Conservation (phyloP, 1,140 invertebrate genomes). For the Medauroidea extradentata region DNA sequence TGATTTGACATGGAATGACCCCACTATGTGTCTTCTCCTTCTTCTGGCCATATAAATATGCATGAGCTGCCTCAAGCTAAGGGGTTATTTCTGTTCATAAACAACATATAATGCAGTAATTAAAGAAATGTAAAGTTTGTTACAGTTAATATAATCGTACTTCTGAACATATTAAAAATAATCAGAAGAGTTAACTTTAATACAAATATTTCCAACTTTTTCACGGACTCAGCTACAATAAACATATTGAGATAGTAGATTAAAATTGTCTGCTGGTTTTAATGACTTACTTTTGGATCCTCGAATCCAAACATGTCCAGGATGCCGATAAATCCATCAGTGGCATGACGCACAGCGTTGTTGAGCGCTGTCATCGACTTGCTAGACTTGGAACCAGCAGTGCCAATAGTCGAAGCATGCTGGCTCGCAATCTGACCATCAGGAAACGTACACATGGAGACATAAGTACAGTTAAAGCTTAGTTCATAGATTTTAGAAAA, state of each 20-base stretch:
- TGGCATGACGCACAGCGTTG: conserved; percentile 88
- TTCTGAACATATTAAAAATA: neutral
- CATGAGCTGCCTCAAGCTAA: too few relatives aligned
- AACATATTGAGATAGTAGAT: neutral
- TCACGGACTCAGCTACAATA: neutral
- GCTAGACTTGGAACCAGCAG: conserved; percentile 76
- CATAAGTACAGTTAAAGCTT: too few relatives aligned
- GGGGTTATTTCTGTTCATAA: too few relatives aligned
- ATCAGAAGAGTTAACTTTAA: neutral
- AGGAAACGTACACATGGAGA: too few relatives aligned
- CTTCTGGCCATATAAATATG: too few relatives aligned
- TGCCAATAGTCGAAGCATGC: conserved; percentile 80
- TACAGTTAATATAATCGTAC: neutral
- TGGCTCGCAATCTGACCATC: conserved; percentile 61
- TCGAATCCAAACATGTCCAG: conserved; percentile 96
- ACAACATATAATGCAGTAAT: too few relatives aligned
- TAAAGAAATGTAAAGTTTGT: too few relatives aligned
- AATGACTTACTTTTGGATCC: conserved; percentile 63
- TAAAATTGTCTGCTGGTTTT: too few relatives aligned
- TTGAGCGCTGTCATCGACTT: conserved; percentile 82
- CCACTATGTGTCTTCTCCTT: too few relatives aligned
- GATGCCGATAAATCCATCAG: conserved; percentile 91
- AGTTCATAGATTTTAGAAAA: too few relatives aligned
- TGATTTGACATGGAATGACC: too few relatives aligned
- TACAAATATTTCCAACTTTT: neutral